Evolutionary conservation across 2,113 vertebrate species (phyloP).

Genomic region (Nothobranchius kuhntae): DNA sequence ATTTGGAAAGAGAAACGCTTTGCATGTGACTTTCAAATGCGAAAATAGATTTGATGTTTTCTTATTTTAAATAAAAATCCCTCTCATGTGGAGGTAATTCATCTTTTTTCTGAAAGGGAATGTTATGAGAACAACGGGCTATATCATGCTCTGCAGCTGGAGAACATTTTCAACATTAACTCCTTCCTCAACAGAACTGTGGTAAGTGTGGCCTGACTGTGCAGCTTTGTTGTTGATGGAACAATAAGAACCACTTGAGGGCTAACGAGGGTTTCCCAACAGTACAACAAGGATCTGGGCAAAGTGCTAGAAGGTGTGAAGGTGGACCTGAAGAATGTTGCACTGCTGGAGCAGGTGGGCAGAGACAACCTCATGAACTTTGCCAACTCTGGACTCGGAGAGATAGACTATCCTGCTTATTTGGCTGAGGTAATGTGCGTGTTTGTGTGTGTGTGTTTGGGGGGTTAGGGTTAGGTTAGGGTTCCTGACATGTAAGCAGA

Average conservation of each 20-base stretch:
- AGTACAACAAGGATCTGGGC: slow-evolving; percentile 85
- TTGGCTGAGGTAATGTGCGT: slow-evolving; percentile 84
- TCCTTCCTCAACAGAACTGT: slow-evolving; percentile 82
- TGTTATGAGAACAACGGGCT: slow-evolving; percentile 90
- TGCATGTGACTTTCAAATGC: neutral
- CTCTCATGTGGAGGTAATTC: neutral
- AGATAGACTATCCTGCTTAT: slow-evolving; percentile 82
- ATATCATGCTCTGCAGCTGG: slow-evolving; percentile 88
- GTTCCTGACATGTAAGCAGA: too few relatives aligned
- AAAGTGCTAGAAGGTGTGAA: slow-evolving; percentile 81
- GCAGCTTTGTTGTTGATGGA: neutral
- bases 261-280: slow-evolving; percentile 10
- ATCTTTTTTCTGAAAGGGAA: slow-evolving; percentile 73
- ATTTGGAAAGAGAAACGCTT: neutral
- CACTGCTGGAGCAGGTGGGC: slow-evolving; percentile 84
- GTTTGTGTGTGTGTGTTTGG: slow-evolving; percentile 7
- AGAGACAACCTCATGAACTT: slow-evolving; percentile 88
- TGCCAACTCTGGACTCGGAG: slow-evolving; percentile 82
- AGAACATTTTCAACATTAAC: slow-evolving; percentile 87
- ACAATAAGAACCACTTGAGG: neutral
- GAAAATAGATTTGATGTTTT: neutral
- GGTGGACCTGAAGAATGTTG: slow-evolving; percentile 81
- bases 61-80: neutral
- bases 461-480: neutral
- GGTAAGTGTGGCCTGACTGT: slow-evolving; percentile 73